Percentiles rank a stretch among this genome's conserved stretches.
Conservation (phyloP, 64 coral and sea anemone genomes). For the Montipora sp. region DNA sequence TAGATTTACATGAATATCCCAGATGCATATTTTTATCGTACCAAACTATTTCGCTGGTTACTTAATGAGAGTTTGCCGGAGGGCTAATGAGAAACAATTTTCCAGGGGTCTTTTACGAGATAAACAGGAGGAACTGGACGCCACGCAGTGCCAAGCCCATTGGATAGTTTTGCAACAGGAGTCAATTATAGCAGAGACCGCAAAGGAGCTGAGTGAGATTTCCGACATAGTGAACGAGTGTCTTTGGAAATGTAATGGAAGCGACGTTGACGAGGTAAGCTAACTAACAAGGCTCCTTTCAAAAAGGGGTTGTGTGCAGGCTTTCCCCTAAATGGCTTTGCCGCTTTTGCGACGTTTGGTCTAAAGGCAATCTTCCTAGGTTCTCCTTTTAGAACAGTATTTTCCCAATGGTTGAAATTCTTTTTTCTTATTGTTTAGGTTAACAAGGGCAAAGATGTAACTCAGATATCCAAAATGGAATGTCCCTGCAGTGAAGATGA, state of each 20-base stretch:
- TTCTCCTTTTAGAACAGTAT: no score
- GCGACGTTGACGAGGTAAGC: background rate
- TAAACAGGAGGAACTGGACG: slow-evolving; percentile 92
- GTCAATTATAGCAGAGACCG: slow-evolving; percentile 75
- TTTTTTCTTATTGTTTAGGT: background rate
- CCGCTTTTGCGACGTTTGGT: no score
- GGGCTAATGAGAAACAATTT: background rate
- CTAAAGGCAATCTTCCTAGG: no score
- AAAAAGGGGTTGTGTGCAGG: no score
- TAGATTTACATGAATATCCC: background rate
- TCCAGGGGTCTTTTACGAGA: slow-evolving; percentile 72
- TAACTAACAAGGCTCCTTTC: background rate
- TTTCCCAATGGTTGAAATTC: no score
- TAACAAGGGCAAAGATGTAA: background rate
- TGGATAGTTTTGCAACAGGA: slow-evolving; percentile 88
- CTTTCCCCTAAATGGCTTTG: no score
- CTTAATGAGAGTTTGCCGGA: background rate
- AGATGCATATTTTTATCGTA: no score
- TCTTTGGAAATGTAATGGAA: slow-evolving; percentile 40
- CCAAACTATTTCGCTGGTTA: no score
- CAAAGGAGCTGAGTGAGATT: slow-evolving; percentile 61
- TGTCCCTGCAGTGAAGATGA: background rate
- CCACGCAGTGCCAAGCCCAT: slow-evolving; percentile 89
- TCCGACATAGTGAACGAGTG: slow-evolving; percentile 68
- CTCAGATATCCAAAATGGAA: background rate